phyloP scores from a whole-genome alignment of 1,140 invertebrate genomes.

The Eulimnadia texana region DNA sequence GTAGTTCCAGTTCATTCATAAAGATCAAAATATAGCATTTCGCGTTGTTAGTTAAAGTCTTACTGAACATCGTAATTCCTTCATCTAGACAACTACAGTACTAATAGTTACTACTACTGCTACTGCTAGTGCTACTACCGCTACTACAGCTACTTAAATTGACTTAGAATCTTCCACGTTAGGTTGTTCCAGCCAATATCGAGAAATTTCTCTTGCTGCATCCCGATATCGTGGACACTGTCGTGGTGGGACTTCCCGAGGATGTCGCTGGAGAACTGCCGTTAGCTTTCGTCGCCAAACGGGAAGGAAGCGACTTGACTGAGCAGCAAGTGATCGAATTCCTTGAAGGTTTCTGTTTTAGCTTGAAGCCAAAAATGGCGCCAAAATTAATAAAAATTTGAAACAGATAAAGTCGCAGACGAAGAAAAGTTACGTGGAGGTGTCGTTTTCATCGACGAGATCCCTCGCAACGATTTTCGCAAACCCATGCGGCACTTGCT shows the following conservation, averaged over 20 bases:
- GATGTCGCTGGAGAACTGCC: slow-evolving; percentile 53
- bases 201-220: slow-evolving; percentile 33
- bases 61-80: too few species aligned
- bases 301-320: slow-evolving; percentile 28
- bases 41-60: too few species aligned
- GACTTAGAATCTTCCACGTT: not conserved
- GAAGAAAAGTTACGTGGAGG: slow-evolving; percentile 7
- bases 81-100: too few species aligned
- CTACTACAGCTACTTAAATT: not conserved
- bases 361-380: not conserved
- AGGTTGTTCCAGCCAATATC: slow-evolving; percentile 37
- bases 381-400: not conserved
- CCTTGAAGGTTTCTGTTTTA: slow-evolving; percentile 18
- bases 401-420: not conserved
- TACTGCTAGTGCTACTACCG: too few species aligned
- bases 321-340: slow-evolving; percentile 22
- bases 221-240: slow-evolving; percentile 33
- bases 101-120: too few species aligned
- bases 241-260: slow-evolving; percentile 65
- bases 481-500: not conserved
- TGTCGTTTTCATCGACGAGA: slow-evolving; percentile 1
- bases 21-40: too few species aligned
- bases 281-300: slow-evolving; percentile 54
- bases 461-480: not conserved
- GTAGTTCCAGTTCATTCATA: too few species aligned